Base-by-base conservation (phyloP, 1,140 invertebrate species). In the Drosophila quadrilineata region DNA sequence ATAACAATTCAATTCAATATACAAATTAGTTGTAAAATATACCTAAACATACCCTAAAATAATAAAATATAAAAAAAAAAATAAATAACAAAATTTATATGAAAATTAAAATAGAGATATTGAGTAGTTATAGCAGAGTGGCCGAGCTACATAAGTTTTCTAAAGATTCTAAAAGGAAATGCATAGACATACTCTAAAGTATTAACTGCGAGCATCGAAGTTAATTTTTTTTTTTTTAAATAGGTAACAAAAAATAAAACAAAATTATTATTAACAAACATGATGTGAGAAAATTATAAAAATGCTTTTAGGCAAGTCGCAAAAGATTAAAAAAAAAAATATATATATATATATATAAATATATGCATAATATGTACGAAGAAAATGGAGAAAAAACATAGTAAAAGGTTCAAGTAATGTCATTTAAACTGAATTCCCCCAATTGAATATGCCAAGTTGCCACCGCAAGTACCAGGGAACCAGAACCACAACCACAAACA, bases 131-230 rank as follows among this genome's bases (percentile, higher is more conserved):
- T 80, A 76, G 68, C 62, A 71, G 76, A 82, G 76, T 80, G 77
- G 76, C 76, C 76, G 72, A 80, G 76, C 76, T 80, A 80, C 75
- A 63, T 75, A 80, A 75, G 69, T 72, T 82, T 80, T 82, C 71
- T 75, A 79, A 80, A 74, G 75, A 79, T 80, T 80, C 75, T 80
- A 80, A 80, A 82, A 80, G 75, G 71, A 75, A 77, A 63, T 57
- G 72, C 67, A 74, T 75, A 80, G 67, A 79, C 62, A 75, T 75
- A 53, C 56, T 62, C 71, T 36, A 65, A 72, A 76, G 67, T 82
- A 80, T 75, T 82, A 80, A 82, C 71, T 63, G 67, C 59, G 75
- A 59, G 73, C 77, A 76, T 84, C 63, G 76, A 76, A 84, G 73
- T 84, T 75, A 72, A 68, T 69, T 66, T 50, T 57, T 65, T 56